Evolutionary conservation across 53 echinoderm and acorn worm genomes (phyloP), one percentile per base, ranked within the genome.

Genomic region (Henricia sp.): DNA sequence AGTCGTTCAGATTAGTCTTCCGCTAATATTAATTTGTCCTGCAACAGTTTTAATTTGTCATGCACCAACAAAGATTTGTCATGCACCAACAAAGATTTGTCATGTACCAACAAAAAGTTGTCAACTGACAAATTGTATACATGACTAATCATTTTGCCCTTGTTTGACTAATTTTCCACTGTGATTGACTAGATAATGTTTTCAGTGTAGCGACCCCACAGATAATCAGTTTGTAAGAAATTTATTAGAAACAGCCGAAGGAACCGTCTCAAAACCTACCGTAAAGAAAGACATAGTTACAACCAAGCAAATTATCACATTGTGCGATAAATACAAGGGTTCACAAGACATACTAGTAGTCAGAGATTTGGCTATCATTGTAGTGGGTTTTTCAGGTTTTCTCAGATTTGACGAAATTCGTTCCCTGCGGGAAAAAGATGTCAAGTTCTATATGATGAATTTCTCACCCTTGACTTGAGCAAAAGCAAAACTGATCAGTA

Each of bases 401-500:
- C 48, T 76, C 3, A 48, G 87, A 19, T 76, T 86, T 32, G 67
- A 85, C 46, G 85, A 83, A 44, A 50, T 65, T 3, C 13, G 52
- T 28, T 51, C 65, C 23, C 66, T 48, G 52, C 24, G 34, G 17
- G 71, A 59, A 23, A 37, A 11, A 1, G 77, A 67, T 52, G 55
- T 86, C 17, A 20, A 23, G 38, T 77, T 77, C 58, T 16, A 40
- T 19, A n/a, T n/a, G 62, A 44, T 39, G 16, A 29, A 1, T 65
- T 57, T 30, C 19, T 73, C 36, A 73, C 44, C 3, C 23, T 77
- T 17, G 52, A 25, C 43, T 35, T 77, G 16, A 34, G 52, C 4
- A 77, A 65, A 11, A 77, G 77, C 46, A 68, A 87, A 51, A 87
- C 57, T 17, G 67, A 77, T 40, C 74, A 87, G 12, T 85, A 67